These are phyloP conservation scores for Conomelus anceps DNA, from an alignment of 2,888 invertebrate genomes.

Conservation along the genomic window DNA sequence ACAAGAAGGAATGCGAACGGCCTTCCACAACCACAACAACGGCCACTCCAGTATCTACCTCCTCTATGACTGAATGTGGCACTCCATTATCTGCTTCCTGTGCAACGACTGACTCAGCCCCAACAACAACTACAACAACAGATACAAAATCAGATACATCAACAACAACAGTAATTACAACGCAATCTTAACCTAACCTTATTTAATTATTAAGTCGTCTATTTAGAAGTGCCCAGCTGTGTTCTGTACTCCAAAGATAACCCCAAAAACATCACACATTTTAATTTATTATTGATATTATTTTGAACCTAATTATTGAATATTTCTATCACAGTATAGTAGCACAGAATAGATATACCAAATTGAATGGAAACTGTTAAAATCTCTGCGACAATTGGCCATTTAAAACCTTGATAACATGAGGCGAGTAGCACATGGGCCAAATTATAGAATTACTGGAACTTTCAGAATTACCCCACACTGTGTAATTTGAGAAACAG, in stretches of 20 bases:
- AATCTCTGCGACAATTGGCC: too few relatives aligned
- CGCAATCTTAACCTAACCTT: not conserved
- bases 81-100: not conserved
- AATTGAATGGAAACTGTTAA: too few relatives aligned
- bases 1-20: constrained; percentile 76
- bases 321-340: not conserved
- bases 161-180: too few relatives aligned
- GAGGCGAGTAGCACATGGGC: too few relatives aligned
- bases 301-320: not conserved
- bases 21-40: constrained; percentile 6
- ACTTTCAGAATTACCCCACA: too few relatives aligned
- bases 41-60: not conserved
- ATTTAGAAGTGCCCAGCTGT: not conserved
- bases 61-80: not conserved
- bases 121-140: too few relatives aligned
- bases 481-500: too few relatives aligned
- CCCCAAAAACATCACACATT: not conserved
- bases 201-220: not conserved
- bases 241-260: not conserved
- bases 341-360: too few relatives aligned
- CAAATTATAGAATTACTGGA: too few relatives aligned
- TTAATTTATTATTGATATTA: not conserved
- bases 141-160: not conserved
- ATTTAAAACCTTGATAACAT: too few relatives aligned
- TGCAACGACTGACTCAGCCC: too few relatives aligned